Conservation (phyloP, 2,888 invertebrate genomes). For the Drosophila buzzatii region DNA sequence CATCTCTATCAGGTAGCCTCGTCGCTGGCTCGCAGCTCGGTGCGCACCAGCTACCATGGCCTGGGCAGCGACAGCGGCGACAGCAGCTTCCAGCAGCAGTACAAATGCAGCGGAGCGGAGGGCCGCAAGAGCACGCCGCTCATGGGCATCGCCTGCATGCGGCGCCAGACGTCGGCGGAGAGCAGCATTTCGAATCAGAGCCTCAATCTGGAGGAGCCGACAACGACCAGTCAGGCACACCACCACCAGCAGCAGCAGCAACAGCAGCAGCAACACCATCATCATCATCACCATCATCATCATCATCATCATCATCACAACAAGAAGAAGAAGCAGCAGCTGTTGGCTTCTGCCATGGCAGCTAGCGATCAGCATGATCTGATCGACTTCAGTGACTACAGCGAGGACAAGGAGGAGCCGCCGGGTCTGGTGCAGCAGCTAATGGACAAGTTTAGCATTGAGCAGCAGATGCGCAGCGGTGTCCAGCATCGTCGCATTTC, state of each 20-base stretch:
- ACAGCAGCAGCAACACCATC: slow-evolving; percentile 2
- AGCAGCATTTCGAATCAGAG: slow-evolving; percentile 85
- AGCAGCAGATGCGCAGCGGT: slow-evolving; percentile 51
- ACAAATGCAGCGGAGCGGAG: slow-evolving; percentile 81
- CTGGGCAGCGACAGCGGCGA: slow-evolving; percentile 83
- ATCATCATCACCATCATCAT: slow-evolving; percentile 50
- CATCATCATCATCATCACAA: slow-evolving; percentile 60
- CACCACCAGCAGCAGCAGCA: slow-evolving; percentile 40
- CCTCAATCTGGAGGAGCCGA: slow-evolving; percentile 81
- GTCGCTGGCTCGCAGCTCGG: slow-evolving; percentile 84
- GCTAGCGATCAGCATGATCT: slow-evolving; percentile 73
- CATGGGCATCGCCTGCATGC: slow-evolving; percentile 80
- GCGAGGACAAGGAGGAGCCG: slow-evolving; percentile 73
- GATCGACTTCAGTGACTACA: slow-evolving; percentile 84
- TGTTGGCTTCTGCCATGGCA: neutral
- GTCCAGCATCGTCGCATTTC: slow-evolving; percentile 83
- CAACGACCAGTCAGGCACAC: slow-evolving; percentile 26
- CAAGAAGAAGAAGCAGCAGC: slow-evolving; percentile 46
- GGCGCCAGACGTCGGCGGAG: slow-evolving; percentile 85
- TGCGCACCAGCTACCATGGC: slow-evolving; percentile 83
- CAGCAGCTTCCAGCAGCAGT: slow-evolving; percentile 84
- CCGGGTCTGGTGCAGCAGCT: slow-evolving; percentile 71
- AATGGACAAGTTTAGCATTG: slow-evolving; percentile 70
- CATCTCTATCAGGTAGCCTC: slow-evolving; percentile 78
- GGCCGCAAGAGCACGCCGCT: slow-evolving; percentile 74